These are phyloP conservation scores for Magallana gigas DNA, from an alignment of 1,140 invertebrate species.

Conservation along the genomic window DNA sequence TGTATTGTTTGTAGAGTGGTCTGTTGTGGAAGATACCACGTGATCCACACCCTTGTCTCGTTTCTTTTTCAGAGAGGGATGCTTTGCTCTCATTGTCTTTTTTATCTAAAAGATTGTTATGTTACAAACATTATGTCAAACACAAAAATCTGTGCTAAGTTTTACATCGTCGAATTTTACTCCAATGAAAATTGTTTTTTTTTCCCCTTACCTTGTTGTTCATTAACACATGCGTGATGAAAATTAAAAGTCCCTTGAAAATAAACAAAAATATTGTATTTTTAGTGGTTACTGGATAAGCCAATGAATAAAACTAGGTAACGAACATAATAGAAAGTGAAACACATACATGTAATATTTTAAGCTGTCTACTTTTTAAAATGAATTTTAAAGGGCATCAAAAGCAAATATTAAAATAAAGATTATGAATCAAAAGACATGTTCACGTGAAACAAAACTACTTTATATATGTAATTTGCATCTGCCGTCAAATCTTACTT, in stretches of 20 bases:
- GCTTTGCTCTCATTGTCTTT: background rate
- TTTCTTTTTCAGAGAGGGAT: background rate
- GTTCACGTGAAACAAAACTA: no score
- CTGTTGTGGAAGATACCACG: background rate
- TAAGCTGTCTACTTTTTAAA: no score
- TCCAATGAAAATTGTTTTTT: no score
- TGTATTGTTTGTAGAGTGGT: background rate
- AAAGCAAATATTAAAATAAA: no score
- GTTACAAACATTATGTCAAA: background rate
- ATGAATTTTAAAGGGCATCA: no score
- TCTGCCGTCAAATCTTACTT: conserved; percentile 57
- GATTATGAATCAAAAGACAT: no score
- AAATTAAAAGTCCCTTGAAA: background rate
- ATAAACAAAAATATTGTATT: background rate
- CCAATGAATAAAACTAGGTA: no score
- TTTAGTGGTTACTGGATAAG: no score
- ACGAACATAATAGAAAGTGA: no score
- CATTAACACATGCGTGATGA: background rate
- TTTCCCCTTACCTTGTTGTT: background rate
- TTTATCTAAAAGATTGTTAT: background rate
- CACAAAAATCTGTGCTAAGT: background rate
- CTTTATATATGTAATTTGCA: no score
- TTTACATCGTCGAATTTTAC: no score
- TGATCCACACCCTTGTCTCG: background rate
- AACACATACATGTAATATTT: no score